phyloP scores from a whole-genome alignment of 1,140 invertebrate species.

The Drosophila nebulosa region DNA sequence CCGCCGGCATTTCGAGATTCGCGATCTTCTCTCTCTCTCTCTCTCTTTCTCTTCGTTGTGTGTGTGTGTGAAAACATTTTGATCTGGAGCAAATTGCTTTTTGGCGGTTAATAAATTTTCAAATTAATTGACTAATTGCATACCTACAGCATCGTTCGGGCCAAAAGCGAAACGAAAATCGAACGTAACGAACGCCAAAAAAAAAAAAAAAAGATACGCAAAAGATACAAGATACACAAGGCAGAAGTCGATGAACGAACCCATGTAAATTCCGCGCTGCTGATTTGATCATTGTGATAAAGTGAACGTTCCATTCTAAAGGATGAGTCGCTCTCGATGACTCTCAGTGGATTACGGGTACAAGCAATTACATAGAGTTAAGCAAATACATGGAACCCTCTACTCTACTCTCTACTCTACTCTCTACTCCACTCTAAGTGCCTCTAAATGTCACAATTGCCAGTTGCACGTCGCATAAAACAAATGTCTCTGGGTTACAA shows the following conservation, averaged over 20 bases:
- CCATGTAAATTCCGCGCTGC: conserved; percentile 28
- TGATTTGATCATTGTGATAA: conserved; percentile 16
- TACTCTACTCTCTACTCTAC: too few relatives aligned
- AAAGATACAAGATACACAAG: conserved; percentile 6
- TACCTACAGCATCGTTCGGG: conserved; percentile 55
- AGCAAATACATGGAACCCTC: background rate
- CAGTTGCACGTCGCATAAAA: background rate
- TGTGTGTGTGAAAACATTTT: conserved; percentile 36
- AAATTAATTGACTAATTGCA: conserved; percentile 80
- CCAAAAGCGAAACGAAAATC: background rate
- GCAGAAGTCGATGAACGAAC: conserved; percentile 15
- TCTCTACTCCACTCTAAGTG: background rate
- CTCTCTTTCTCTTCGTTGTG: conserved; percentile 1
- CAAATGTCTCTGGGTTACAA: background rate
- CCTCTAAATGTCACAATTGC: conserved; percentile 15
- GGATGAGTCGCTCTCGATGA: background rate
- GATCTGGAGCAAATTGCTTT: conserved; percentile 74
- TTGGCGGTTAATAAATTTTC: conserved; percentile 77
- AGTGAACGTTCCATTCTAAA: background rate
- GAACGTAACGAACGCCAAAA: background rate
- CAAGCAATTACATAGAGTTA: background rate
- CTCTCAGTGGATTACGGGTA: background rate
- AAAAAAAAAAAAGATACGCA: conserved; percentile 6
- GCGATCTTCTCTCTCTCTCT: conserved; percentile 15
- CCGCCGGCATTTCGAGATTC: conserved; percentile 70